phyloP scores from a whole-genome alignment of 2,113 vertebrate species.

The Xenopus tropicalis region UCB_Xtro_10.0 CM004450.2:60179501-60180000 shows the following conservation, averaged over 20 bases:
- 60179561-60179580: too few relatives aligned
- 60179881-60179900: too few relatives aligned
- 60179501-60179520: too few relatives aligned
- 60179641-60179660: background rate
- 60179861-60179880: background rate
- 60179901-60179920: conserved; percentile 1
- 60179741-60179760: background rate
- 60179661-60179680: background rate
- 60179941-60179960: conserved; percentile 4
- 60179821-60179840: conserved; percentile 6
- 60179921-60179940: background rate
- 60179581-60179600: background rate
- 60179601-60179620: background rate
- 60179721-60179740: background rate
- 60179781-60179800: too few relatives aligned
- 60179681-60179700: background rate
- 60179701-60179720: background rate
- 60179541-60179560: too few relatives aligned
- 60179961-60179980: conserved; percentile 7
- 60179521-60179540: too few relatives aligned
- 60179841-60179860: conserved; percentile 23
- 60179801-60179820: too few relatives aligned
- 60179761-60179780: background rate
- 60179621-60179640: background rate
- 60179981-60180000: conserved; percentile 11